phyloP scores from a whole-genome alignment of 2,888 invertebrate species.

The Dascillus cervinus region DNA sequence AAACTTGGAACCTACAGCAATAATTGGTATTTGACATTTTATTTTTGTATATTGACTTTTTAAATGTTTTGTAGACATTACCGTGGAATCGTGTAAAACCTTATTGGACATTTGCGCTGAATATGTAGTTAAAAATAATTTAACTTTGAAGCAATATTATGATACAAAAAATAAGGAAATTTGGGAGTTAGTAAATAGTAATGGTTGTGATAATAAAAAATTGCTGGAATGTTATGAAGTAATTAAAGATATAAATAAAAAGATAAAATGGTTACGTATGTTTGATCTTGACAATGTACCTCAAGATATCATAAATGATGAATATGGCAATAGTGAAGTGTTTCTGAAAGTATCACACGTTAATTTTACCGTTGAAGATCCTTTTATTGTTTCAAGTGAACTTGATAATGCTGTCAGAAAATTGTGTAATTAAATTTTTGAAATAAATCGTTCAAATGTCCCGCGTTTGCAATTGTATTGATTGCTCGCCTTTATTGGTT shows the following conservation, averaged over 20 bases:
- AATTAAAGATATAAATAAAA: constrained; percentile 34
- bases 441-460: neutral
- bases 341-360: constrained; percentile 29
- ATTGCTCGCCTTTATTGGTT: constrained; percentile 33
- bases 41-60: no score
- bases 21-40: no score
- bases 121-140: constrained; percentile 29
- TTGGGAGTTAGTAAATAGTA: constrained; percentile 33
- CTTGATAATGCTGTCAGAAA: neutral
- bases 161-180: constrained; percentile 28
- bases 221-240: constrained; percentile 29
- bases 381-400: neutral
- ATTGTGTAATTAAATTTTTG: neutral
- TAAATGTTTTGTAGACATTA: neutral
- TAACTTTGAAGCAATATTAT: constrained; percentile 26
- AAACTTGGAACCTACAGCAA: no score
- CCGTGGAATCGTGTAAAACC: constrained; percentile 14
- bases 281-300: constrained; percentile 33
- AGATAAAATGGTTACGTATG: constrained; percentile 31
- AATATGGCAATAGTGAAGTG: constrained; percentile 32
- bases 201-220: constrained; percentile 16
- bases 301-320: constrained; percentile 29
- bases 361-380: constrained; percentile 1
- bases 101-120: constrained; percentile 32
- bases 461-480: constrained; percentile 23